A percentile compares a stretch with the other conserved stretches of the same genome.
phyloP scores from a whole-genome alignment of 2,113 vertebrate genomes.

The Tetrax tetrax region DNA sequence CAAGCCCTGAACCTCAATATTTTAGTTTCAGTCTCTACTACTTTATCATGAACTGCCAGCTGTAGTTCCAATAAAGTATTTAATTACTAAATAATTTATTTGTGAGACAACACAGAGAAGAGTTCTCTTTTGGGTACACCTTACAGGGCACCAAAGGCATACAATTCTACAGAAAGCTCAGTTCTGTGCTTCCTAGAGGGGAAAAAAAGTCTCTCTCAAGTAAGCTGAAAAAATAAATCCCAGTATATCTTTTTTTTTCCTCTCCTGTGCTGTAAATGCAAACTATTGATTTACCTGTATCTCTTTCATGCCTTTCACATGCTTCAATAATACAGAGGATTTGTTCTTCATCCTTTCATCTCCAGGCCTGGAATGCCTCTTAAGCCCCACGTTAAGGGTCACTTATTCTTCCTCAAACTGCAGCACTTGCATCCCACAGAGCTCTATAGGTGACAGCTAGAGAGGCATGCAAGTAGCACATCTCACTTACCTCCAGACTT shows the following conservation, averaged over 20 bases:
- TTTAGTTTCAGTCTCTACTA: background rate
- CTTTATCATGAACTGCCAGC: background rate
- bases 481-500: background rate
- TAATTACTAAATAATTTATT: background rate
- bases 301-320: conserved; percentile 57
- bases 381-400: background rate
- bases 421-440: background rate
- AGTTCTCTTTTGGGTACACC: background rate
- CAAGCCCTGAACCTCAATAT: background rate
- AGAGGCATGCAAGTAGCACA: background rate
- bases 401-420: background rate
- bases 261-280: conserved; percentile 51
- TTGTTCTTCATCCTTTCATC: conserved; percentile 67
- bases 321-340: conserved; percentile 64
- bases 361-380: conserved; percentile 25
- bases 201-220: conserved; percentile 29
- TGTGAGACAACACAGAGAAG: background rate
- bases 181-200: background rate
- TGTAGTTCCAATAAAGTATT: background rate
- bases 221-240: conserved; percentile 57
- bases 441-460: background rate
- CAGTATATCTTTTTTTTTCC: conserved; percentile 16
- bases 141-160: background rate
- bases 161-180: background rate
- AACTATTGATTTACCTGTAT: conserved; percentile 66